Conservation (phyloP, 2,113 vertebrate species). For the Microcebus lehilahytsara region DNA sequence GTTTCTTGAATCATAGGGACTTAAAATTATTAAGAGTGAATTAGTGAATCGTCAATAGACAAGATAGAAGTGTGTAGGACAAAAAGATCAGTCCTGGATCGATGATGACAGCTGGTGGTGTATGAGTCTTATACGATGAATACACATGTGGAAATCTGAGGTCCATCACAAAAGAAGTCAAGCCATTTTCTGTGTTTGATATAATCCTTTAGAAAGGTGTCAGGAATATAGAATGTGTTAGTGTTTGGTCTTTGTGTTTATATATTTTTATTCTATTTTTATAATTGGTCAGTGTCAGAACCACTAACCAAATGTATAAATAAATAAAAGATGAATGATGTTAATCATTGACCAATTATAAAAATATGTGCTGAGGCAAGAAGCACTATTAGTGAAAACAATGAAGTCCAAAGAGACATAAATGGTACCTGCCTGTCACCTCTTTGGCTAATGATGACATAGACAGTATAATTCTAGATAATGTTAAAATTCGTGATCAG, state of each 20-base stretch:
- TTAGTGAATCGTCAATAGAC: not conserved
- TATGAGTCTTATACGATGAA: not conserved
- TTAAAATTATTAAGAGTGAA: not conserved
- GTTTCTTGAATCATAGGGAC: not conserved
- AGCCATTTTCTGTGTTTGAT: not conserved
- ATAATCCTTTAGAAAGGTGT: not conserved
- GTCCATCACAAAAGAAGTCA: not conserved
- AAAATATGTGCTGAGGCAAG: not conserved
- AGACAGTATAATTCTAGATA: too few relatives aligned
- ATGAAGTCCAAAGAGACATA: not conserved
- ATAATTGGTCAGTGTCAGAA: not conserved
- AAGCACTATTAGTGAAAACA: not conserved
- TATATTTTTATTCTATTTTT: not conserved
- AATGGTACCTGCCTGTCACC: too few relatives aligned
- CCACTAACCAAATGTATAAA: not conserved
- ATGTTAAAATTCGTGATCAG: not conserved
- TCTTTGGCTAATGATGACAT: not conserved
- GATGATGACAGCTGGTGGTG: not conserved
- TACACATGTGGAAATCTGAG: not conserved
- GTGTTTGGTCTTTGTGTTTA: not conserved
- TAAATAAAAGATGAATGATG: not conserved
- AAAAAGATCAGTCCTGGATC: not conserved
- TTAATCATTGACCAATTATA: not conserved
- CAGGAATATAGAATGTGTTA: not conserved
- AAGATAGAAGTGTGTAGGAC: not conserved